Percentiles rank a stretch among this genome's conserved stretches.
Evolutionary conservation across 2,888 invertebrate genomes (phyloP).

Genomic region (Drosophila atripex): DNA sequence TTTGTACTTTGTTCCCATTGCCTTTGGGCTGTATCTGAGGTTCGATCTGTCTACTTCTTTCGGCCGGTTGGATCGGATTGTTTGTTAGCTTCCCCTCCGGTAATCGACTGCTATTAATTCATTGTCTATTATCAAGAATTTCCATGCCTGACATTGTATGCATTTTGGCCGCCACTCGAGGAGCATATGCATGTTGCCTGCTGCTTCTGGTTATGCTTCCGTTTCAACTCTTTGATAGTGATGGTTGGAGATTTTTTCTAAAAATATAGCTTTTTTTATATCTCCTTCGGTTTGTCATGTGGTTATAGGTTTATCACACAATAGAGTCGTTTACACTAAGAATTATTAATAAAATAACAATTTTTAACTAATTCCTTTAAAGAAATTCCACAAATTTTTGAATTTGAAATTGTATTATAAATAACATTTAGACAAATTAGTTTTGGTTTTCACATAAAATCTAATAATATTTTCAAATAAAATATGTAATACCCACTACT

Average conservation of each 20-base stretch:
- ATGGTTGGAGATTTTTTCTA: not conserved
- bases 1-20: slow-evolving; percentile 24
- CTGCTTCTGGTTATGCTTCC: slow-evolving; percentile 28
- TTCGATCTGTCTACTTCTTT: slow-evolving; percentile 58
- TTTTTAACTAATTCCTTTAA: no score
- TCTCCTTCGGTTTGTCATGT: not conserved
- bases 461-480: not conserved
- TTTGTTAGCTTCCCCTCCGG: slow-evolving; percentile 53
- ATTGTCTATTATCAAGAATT: slow-evolving; percentile 73
- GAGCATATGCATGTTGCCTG: slow-evolving; percentile 54
- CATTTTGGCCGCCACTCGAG: slow-evolving; percentile 67
- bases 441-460: no score
- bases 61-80: slow-evolving; percentile 43
- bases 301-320: no score
- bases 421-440: not conserved
- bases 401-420: no score
- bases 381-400: no score
- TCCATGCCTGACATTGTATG: slow-evolving; percentile 75
- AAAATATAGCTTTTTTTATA: not conserved
- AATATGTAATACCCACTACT: not conserved
- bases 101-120: slow-evolving; percentile 77
- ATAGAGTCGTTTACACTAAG: no score
- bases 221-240: slow-evolving; percentile 12
- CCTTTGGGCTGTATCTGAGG: slow-evolving; percentile 35
- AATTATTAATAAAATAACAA: no score